Base-by-base conservation (phyloP, 2,797 vertebrate species). In the Botia almorhae region DNA sequence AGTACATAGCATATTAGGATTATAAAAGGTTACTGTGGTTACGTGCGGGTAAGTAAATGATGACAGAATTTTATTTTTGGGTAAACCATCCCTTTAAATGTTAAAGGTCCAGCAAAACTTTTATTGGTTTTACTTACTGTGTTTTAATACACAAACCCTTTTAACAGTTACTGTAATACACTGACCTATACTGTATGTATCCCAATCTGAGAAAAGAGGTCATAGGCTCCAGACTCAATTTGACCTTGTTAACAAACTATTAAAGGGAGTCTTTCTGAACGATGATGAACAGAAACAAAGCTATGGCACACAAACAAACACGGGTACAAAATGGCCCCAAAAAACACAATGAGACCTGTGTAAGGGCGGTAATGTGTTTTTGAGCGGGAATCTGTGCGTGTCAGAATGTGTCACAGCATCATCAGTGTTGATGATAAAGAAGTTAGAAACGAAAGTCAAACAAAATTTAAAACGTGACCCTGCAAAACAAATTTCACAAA, bases 281-380 rank as follows among this genome's bases (percentile, higher is more conserved):
- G 86, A 87, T 75, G 84, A 89, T 88, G 90, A 91, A 87, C 89
- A 87, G 69, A 87, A 85, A 92, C 90, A 92, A 91, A 90, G 86
- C 89, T 90, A 89, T 90, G 87, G 89, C 90, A 83, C 79, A 90
- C 84, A 70, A 58, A 73, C 19, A 58, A 69, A 71, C 84, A 81
- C 55, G 85, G 56, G 78, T 68, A 55, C 26, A 73, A 74, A 85
- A 82, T 21, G 2, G 29, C 63, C 76, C 48, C 23, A 13, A 81
- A 60, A 51, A 64, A 39, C 61, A 92, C 89, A 92, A 91, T 88
- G 74, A 87, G 81, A 71, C 85, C 70, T 89, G 82, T 87, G 81
- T 71, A 16, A 67, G 17, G 11, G 39, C 55, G 53, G 46, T 56
- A 75, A 39, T 65, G 55, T 81, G 73, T 78, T 78, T 60, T 74